phyloP scores from a whole-genome alignment of 2,797 vertebrate genomes.

The Smutsia temminckii region DNA sequence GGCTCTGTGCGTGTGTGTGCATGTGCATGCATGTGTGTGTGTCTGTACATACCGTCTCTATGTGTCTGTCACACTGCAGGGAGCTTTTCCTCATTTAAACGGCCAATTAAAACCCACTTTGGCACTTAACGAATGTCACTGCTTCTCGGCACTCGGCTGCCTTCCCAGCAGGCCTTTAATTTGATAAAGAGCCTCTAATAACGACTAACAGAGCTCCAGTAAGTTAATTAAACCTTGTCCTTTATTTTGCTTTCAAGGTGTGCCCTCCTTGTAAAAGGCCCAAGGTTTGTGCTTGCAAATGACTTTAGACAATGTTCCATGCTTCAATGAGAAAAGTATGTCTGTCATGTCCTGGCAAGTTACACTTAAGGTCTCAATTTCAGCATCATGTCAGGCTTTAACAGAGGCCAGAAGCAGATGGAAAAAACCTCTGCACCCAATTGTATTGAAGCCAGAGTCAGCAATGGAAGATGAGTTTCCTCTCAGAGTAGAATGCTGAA shows the following conservation, averaged over 20 bases:
- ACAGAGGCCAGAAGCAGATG: slow-evolving; percentile 80
- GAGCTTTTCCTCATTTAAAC: slow-evolving; percentile 84
- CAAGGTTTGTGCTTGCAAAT: slow-evolving; percentile 68
- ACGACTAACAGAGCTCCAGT: slow-evolving; percentile 81
- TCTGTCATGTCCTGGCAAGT: slow-evolving; percentile 83
- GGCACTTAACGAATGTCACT: slow-evolving; percentile 82
- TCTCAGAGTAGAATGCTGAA: slow-evolving; percentile 71
- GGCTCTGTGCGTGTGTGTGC: neutral
- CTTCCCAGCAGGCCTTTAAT: slow-evolving; percentile 86
- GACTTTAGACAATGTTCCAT: slow-evolving; percentile 80
- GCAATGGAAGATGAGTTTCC: slow-evolving; percentile 70
- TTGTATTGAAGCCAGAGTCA: slow-evolving; percentile 68
- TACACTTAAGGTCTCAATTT: slow-evolving; percentile 81
- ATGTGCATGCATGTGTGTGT: slow-evolving; percentile 16
- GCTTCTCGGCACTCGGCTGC: slow-evolving; percentile 79
- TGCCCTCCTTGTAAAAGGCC: slow-evolving; percentile 75
- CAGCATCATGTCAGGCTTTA: slow-evolving; percentile 80
- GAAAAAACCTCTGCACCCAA: slow-evolving; percentile 74
- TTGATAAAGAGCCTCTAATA: slow-evolving; percentile 85
- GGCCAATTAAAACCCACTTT: slow-evolving; percentile 85
- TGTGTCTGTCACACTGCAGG: slow-evolving; percentile 78
- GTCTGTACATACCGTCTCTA: neutral
- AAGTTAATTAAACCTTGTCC: slow-evolving; percentile 84
- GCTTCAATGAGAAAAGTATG: slow-evolving; percentile 84
- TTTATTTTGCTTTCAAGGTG: slow-evolving; percentile 83